A percentile compares a stretch with the other conserved stretches of the same genome.
Evolutionary conservation across 2,797 vertebrate species (phyloP).

Genomic region (Vespertilio murinus): DNA sequence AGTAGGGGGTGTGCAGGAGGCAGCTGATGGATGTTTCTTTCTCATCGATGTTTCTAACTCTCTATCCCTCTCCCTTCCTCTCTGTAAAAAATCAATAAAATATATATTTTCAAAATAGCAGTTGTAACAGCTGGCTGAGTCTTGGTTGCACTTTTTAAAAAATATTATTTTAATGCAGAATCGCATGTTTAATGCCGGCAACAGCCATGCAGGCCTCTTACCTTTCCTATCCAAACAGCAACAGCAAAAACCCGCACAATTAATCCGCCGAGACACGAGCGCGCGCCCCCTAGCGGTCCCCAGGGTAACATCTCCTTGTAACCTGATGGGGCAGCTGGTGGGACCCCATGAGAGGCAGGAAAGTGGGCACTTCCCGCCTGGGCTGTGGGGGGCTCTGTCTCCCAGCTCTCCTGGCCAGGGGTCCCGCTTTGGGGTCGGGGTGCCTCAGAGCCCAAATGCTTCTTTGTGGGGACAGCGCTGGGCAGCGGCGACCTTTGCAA

Average conservation of each 20-base stretch:
- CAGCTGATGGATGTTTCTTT: no score
- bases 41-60: no score
- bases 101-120: no score
- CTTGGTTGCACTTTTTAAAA: not conserved
- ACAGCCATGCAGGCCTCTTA: no score
- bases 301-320: not conserved
- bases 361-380: not conserved
- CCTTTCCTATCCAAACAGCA: not conserved
- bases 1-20: no score
- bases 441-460: not conserved
- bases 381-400: rapidly evolving
- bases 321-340: rapidly evolving
- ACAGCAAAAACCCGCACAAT: not conserved
- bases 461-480: not conserved
- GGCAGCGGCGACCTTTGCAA: not conserved
- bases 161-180: not conserved
- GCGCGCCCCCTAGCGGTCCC: not conserved
- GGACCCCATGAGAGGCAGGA: no score
- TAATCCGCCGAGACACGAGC: rapidly evolving
- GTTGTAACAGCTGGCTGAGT: not conserved
- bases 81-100: no score
- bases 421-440: rapidly evolving
- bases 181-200: not conserved
- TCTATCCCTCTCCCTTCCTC: no score
- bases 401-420: not conserved